Base-by-base conservation (phyloP, 2,113 vertebrate species). In the Sialia sialis region DNA sequence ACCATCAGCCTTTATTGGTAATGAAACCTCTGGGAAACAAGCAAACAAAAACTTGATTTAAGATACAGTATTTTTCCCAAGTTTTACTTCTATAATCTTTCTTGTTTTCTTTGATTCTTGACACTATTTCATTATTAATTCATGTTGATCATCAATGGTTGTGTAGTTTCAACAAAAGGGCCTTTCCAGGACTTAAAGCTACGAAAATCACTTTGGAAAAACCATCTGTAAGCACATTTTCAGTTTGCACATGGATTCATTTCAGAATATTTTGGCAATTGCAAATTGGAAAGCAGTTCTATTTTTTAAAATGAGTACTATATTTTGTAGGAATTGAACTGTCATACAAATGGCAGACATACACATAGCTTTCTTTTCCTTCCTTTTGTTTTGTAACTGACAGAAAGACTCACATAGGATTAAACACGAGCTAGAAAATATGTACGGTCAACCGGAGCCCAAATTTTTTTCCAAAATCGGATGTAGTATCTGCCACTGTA, bases 241-340 rank as follows among this genome's bases (percentile, higher is more conserved):
- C 56, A 84, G 44, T 74, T 30, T 36, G 19, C 46, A 17, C 26
- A 49, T 56, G 58, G 73, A 93, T 84, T 87, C 7, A 60, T 87
- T 95, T 93, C 77, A 82, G 69, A n/a, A 70, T 74, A 78, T 63
- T 89, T 79, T 84, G 58, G 80, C 69, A 95, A 56, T 38, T 44
- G 20, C 38, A 52, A 58, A 72, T 78, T 92, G 44, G 81, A 81
- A 95, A 79, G 20, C 21, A 76, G 68, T 51, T 44, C 26, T 16
- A 58, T 54, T 66, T 78, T 77, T 89, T 60, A 54, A 66, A 76
- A 55, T 7, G 23, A 94, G 72, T 7, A 32, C 10, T 64, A 13
- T 52, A 30, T 77, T 92, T 89, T 64, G 52, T 64, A 78, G 30
- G 49, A 84, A 43, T 51, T 81, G 60, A 86, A 73, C 27, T 80